phyloP scores from a whole-genome alignment of 2,888 invertebrate species.

The Scrobipalpa atriplicella region DNA sequence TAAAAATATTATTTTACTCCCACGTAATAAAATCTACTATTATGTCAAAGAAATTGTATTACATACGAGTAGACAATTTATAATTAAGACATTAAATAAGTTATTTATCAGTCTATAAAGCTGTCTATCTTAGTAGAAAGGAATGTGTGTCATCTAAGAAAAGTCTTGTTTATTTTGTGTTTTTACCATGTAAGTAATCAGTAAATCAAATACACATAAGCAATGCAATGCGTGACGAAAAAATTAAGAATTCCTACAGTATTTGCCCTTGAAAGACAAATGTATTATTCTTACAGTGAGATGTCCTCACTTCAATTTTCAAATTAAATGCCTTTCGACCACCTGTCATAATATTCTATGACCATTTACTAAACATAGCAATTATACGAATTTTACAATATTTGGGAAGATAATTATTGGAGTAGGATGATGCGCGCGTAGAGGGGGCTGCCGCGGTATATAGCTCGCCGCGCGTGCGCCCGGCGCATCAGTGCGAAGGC shows the following conservation, averaged over 20 bases:
- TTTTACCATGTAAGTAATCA: too few species aligned
- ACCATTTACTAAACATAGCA: conserved; percentile 10
- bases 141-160: too few species aligned
- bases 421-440: conserved; percentile 9
- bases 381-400: conserved; percentile 18
- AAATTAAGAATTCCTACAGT: background rate
- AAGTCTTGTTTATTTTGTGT: too few species aligned
- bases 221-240: background rate
- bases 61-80: too few species aligned
- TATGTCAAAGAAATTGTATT: too few species aligned
- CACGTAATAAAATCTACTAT: too few species aligned
- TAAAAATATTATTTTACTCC: too few species aligned
- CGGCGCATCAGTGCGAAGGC: conserved; percentile 19
- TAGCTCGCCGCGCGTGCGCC: conserved; percentile 9
- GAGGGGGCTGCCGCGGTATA: conserved; percentile 19
- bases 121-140: too few species aligned
- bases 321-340: background rate
- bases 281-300: background rate
- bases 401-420: conserved; percentile 23
- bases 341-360: background rate
- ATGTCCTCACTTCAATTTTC: background rate
- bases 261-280: background rate
- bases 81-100: too few species aligned
- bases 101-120: too few species aligned
- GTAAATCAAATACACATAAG: too few species aligned